A percentile compares a stretch with the other conserved stretches of the same genome.
phyloP scores from a whole-genome alignment of 1,140 invertebrate species.

The Pachypeltis micranthus region DNA sequence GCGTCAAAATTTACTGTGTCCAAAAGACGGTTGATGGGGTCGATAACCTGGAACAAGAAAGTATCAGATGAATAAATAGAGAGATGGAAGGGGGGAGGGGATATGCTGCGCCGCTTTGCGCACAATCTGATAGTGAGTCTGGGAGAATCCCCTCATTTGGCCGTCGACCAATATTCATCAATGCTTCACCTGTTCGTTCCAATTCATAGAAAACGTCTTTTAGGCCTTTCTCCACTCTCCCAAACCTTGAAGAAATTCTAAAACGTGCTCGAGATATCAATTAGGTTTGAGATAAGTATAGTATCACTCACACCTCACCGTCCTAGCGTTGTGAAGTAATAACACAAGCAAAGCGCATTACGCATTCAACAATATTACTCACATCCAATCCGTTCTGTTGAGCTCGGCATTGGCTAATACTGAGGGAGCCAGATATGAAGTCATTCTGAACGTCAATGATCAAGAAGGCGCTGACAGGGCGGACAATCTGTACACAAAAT shows the following conservation, averaged over 20 bases:
- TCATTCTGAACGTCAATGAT: constrained; percentile 98
- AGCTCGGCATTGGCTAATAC: constrained; percentile 84
- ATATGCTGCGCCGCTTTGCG: no score
- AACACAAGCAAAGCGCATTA: no score
- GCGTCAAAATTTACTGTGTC: constrained; percentile 75
- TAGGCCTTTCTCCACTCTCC: no score
- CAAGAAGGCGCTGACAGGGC: constrained; percentile 79
- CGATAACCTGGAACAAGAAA: constrained; percentile 50
- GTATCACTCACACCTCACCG: no score
- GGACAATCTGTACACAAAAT: constrained; percentile 51
- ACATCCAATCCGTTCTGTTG: constrained; percentile 79
- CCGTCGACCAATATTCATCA: neutral
- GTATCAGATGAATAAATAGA: constrained; percentile 18
- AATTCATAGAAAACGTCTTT: no score
- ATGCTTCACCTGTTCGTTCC: no score
- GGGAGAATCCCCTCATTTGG: neutral
- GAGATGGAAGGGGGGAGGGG: no score
- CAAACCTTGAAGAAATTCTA: no score
- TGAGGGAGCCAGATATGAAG: constrained; percentile 88
- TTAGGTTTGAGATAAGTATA: no score
- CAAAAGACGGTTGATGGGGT: constrained; percentile 82
- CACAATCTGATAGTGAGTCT: no score
- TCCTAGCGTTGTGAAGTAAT: no score
- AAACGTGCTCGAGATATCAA: no score
- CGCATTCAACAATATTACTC: constrained; percentile 28